Evolutionary conservation across 2,113 vertebrate genomes (phyloP).

Genomic region (Guaruba guarouba): DNA sequence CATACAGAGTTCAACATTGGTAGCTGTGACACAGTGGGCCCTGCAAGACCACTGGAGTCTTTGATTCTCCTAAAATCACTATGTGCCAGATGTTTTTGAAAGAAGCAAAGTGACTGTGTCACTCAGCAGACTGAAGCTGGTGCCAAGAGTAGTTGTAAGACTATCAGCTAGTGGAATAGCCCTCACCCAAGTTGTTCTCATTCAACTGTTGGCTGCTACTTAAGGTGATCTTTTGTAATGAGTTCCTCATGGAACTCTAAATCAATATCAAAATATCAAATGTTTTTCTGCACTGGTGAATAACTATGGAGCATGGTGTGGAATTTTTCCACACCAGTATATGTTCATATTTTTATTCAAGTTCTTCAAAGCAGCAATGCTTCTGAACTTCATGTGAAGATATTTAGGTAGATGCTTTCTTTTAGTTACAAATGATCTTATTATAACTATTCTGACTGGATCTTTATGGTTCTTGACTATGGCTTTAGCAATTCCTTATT

Average conservation of each 20-base stretch:
- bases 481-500: background rate
- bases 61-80: background rate
- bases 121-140: background rate
- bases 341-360: background rate
- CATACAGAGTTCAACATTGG: background rate
- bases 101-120: background rate
- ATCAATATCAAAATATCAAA: background rate
- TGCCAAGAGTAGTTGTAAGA: background rate
- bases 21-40: background rate
- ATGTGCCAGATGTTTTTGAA: background rate
- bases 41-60: background rate
- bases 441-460: background rate
- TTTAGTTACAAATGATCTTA: background rate
- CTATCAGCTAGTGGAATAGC: background rate
- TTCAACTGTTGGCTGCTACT: background rate
- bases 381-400: background rate
- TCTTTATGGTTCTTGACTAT: background rate
- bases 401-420: background rate
- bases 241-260: background rate
- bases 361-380: slow-evolving; percentile 10
- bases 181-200: background rate
- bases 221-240: background rate
- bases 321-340: background rate
- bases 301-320: background rate
- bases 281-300: background rate